Conservation (phyloP, 2,888 invertebrate genomes). For the Cataglyphis rosenhaueri region DNA sequence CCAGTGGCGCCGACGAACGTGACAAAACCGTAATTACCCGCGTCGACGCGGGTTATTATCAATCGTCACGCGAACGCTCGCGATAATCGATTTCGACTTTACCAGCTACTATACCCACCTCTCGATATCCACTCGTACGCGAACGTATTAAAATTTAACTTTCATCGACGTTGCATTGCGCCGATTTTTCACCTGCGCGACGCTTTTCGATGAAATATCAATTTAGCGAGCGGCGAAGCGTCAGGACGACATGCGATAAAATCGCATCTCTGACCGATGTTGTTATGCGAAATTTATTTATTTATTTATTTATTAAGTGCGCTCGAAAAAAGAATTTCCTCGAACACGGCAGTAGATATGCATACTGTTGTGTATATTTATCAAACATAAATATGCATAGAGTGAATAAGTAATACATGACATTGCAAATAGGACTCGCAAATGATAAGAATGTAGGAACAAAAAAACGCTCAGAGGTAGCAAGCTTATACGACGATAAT, state of each 20-base stretch:
- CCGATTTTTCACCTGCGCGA: constrained; percentile 42
- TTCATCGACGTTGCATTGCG: constrained; percentile 22
- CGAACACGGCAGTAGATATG: background rate
- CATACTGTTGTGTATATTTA: background rate
- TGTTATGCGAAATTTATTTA: constrained; percentile 10
- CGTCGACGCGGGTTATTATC: constrained; percentile 74
- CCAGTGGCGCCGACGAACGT: constrained; percentile 71
- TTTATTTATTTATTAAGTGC: constrained; percentile 32
- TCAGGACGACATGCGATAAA: constrained; percentile 1
- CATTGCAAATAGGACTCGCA: constrained; percentile 1
- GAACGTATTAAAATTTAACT: constrained; percentile 58
- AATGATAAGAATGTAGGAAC: background rate
- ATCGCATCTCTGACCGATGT: background rate
- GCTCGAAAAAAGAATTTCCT: background rate
- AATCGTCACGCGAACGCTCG: constrained; percentile 73
- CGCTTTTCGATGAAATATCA: constrained; percentile 44
- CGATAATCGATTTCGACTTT: constrained; percentile 75
- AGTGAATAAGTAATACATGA: constrained; percentile 19
- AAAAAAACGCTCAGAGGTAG: background rate
- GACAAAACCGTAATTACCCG: constrained; percentile 76
- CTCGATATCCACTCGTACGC: constrained; percentile 36
- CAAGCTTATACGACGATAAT: background rate
- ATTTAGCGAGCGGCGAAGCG: constrained; percentile 30
- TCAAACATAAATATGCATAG: constrained; percentile 17
- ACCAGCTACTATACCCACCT: constrained; percentile 23